phyloP scores from a whole-genome alignment of 1,140 invertebrate genomes.

The Streblospio benedicti region DNA sequence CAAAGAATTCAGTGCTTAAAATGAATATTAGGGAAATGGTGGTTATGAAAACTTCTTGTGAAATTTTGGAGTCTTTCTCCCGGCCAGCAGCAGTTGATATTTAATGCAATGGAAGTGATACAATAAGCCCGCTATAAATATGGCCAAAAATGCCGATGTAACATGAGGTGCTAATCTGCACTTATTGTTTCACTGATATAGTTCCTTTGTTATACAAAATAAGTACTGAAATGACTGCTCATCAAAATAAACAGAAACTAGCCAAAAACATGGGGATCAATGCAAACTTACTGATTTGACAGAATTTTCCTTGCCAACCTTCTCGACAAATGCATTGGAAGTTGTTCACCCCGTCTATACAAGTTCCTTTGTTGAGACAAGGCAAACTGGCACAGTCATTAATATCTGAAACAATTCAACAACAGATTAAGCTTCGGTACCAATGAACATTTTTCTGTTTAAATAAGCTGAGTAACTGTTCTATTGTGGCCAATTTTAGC shows the following conservation, averaged over 20 bases:
- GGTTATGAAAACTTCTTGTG: too few relatives aligned
- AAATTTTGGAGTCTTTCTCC: too few relatives aligned
- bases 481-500: not conserved
- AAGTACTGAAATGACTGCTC: too few relatives aligned
- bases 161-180: too few relatives aligned
- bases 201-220: too few relatives aligned
- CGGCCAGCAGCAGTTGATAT: too few relatives aligned
- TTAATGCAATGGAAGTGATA: too few relatives aligned
- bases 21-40: too few relatives aligned
- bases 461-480: not conserved
- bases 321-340: slow-evolving; percentile 26
- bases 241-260: too few relatives aligned
- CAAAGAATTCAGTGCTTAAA: not conserved
- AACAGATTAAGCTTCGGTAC: not conserved
- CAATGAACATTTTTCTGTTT: not conserved
- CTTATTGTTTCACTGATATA: too few relatives aligned
- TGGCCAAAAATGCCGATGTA: too few relatives aligned
- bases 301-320: slow-evolving; percentile 12
- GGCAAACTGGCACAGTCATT: slow-evolving; percentile 33
- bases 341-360: slow-evolving; percentile 36
- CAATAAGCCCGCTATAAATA: too few relatives aligned
- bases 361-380: slow-evolving; percentile 11
- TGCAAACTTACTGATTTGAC: slow-evolving; percentile 32
- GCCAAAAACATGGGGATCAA: not conserved
- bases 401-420: slow-evolving; percentile 32